phyloP scores from a whole-genome alignment of 2,888 invertebrate species.

The Dioctria linearis region DNA sequence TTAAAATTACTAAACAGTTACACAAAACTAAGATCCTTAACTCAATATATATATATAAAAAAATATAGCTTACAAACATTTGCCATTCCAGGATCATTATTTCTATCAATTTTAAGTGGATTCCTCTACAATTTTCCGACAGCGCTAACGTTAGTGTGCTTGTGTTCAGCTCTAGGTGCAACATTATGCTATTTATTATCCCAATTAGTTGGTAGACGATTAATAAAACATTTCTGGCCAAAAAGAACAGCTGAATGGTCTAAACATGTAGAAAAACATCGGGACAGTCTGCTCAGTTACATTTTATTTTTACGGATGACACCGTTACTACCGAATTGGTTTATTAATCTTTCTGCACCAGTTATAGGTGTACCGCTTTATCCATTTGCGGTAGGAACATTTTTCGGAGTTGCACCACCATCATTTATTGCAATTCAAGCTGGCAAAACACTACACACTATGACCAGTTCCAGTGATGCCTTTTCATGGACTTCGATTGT shows the following conservation, averaged over 20 bases:
- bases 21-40: conserved; percentile 8
- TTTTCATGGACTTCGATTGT: conserved; percentile 91
- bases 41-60: neutral
- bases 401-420: conserved; percentile 96
- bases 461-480: conserved; percentile 90
- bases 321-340: conserved; percentile 99
- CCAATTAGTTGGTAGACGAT: conserved; percentile 86
- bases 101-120: conserved; percentile 96
- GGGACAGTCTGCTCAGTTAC: conserved; percentile 92
- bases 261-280: conserved; percentile 85
- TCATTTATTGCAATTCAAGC: conserved; percentile 98
- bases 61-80: conserved; percentile 93
- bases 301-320: conserved; percentile 97
- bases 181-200: conserved; percentile 95
- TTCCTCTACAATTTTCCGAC: conserved; percentile 95
- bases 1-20: too few relatives aligned
- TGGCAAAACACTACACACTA: conserved; percentile 93
- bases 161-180: conserved; percentile 96
- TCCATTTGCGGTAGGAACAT: conserved; percentile 96
- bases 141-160: conserved; percentile 90
- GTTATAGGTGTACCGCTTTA: conserved; percentile 94
- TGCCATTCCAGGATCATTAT: conserved; percentile 99
- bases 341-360: conserved; percentile 94
- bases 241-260: conserved; percentile 90
- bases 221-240: conserved; percentile 91